A percentile compares a stretch with the other conserved stretches of the same genome.
Evolutionary conservation across 1,140 invertebrate species (phyloP).

Genomic region (Hycleus cichorii): DNA sequence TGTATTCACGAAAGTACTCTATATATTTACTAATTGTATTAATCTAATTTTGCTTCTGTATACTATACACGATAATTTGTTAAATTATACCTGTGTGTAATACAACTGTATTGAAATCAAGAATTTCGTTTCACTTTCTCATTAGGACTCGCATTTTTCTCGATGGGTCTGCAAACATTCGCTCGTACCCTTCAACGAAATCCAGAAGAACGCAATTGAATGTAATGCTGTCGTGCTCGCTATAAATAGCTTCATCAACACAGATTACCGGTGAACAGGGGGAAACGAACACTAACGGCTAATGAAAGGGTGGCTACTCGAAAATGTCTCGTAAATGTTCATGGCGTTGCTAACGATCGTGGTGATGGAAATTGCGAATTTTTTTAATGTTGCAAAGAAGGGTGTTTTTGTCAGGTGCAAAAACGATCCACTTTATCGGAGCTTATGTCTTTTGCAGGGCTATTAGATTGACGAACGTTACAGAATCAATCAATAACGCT

Average conservation of each 20-base stretch:
- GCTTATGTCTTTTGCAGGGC: too few relatives aligned
- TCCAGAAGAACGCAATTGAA: slow-evolving; percentile 10
- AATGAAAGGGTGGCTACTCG: too few relatives aligned
- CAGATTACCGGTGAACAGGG: not conserved
- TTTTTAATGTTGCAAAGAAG: too few relatives aligned
- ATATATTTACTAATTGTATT: slow-evolving; percentile 10
- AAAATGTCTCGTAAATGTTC: too few relatives aligned
- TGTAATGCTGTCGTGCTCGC: slow-evolving; percentile 10
- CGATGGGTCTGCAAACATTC: not conserved
- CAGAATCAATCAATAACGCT: too few relatives aligned
- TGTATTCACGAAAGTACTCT: slow-evolving; percentile 13
- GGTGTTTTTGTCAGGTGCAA: too few relatives aligned
- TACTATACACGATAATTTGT: slow-evolving; percentile 8
- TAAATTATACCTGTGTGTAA: slow-evolving; percentile 9
- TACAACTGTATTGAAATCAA: slow-evolving; percentile 4
- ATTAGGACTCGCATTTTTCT: not conserved
- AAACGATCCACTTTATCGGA: too few relatives aligned
- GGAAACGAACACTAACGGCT: not conserved
- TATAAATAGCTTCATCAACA: slow-evolving; percentile 13
- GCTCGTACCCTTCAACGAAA: not conserved
- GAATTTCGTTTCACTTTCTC: not conserved
- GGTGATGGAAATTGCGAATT: too few relatives aligned
- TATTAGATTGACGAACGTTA: too few relatives aligned
- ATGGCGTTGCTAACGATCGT: too few relatives aligned
- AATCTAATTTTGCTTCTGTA: slow-evolving; percentile 12